These are phyloP conservation scores for Linepithema humile DNA, from an alignment of 1,140 invertebrate genomes.

Conservation along the genomic window DNA sequence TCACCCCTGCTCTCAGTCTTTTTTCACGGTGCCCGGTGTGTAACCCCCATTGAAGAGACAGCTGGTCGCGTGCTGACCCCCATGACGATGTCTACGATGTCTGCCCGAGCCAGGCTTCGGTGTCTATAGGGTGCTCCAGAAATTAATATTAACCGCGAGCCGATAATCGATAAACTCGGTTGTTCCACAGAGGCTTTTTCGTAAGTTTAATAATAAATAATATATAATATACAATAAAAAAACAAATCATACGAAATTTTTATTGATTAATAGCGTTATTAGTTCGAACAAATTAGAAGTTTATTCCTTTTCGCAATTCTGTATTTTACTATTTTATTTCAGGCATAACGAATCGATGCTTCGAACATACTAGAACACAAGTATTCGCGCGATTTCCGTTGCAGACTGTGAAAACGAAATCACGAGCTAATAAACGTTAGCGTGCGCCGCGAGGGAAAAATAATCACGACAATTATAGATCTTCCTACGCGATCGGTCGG, in stretches of 20 bases:
- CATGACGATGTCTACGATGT: conserved; percentile 63
- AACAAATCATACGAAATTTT: too few relatives aligned
- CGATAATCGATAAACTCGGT: conserved; percentile 1
- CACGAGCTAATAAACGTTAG: conserved; percentile 35
- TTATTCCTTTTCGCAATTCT: too few relatives aligned
- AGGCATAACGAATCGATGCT: too few relatives aligned
- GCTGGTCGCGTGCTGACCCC: conserved; percentile 80
- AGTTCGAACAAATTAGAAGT: too few relatives aligned
- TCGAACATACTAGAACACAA: too few relatives aligned
- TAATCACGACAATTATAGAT: conserved; percentile 48
- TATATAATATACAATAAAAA: too few relatives aligned
- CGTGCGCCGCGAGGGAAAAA: conserved; percentile 27
- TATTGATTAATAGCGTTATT: too few relatives aligned
- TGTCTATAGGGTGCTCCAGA: conserved; percentile 56
- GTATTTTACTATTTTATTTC: too few relatives aligned
- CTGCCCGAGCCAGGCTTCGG: conserved; percentile 23
- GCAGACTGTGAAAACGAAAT: neutral
- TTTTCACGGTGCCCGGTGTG: conserved; percentile 53
- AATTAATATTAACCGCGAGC: conserved; percentile 1
- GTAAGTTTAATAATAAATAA: neutral
- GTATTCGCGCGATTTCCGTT: neutral
- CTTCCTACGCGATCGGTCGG: conserved; percentile 40
- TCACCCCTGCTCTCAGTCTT: conserved; percentile 61
- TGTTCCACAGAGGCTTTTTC: neutral
- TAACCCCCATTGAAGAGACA: conserved; percentile 69